These are phyloP conservation scores for Panurus biarmicus DNA, from an alignment of 2,113 vertebrate genomes.

Conservation along the genomic window DNA sequence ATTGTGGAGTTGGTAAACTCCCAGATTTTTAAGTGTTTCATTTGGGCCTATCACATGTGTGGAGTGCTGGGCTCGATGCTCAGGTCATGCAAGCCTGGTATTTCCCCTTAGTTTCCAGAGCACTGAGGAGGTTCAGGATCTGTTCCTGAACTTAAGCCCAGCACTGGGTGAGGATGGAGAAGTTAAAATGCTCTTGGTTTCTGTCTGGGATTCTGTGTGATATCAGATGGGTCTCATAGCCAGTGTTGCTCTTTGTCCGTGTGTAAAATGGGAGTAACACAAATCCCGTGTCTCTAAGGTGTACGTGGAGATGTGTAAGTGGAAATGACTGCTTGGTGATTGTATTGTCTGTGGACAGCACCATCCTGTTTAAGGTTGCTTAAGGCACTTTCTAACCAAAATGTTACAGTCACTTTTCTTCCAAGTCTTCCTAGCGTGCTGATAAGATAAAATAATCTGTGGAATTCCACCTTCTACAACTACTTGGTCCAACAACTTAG, in stretches of 20 bases:
- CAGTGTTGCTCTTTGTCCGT: not conserved
- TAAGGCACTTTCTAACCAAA: not conserved
- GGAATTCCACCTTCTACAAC: not conserved
- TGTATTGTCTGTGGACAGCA: not conserved
- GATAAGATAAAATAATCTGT: not conserved
- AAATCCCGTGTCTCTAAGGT: not conserved
- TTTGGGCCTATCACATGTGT: not conserved
- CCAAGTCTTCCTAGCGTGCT: not conserved
- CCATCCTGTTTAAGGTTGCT: not conserved
- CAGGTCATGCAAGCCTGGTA: not conserved
- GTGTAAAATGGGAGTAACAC: not conserved
- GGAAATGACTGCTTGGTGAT: not conserved
- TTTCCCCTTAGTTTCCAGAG: not conserved
- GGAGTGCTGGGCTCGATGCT: not conserved
- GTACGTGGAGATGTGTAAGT: not conserved
- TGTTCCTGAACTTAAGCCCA: not conserved
- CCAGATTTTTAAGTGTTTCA: not conserved
- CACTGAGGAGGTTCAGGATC: not conserved
- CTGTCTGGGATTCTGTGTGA: not conserved
- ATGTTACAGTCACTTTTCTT: not conserved
- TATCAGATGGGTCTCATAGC: accelerated
- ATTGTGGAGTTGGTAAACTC: not conserved
- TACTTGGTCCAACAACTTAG: not conserved
- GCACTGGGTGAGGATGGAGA: not conserved
- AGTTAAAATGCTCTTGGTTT: not conserved